These are phyloP conservation scores for Styela plicata DNA, from an alignment of 23 tunicate genomes.

Conservation along the genomic window DNA sequence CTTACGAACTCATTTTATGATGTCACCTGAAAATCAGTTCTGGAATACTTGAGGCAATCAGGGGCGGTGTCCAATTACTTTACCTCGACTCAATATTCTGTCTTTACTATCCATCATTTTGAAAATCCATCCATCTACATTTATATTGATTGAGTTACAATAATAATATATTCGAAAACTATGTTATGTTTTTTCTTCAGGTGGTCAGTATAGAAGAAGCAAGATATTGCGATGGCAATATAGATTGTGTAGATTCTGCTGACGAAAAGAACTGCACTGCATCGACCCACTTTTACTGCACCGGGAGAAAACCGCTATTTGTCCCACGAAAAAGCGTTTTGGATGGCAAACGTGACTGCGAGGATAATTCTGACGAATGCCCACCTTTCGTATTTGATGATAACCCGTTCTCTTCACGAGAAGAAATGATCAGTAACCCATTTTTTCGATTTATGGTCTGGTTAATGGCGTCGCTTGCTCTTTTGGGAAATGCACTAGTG, in stretches of 20 bases:
- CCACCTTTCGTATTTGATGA: slow-evolving; percentile 20
- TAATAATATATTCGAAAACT: neutral
- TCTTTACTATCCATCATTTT: neutral
- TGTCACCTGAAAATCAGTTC: no score
- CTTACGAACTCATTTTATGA: no score
- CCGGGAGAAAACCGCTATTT: slow-evolving; percentile 37
- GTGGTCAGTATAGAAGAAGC: slow-evolving; percentile 27
- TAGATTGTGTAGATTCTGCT: slow-evolving; percentile 36
- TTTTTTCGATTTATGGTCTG: slow-evolving; percentile 24
- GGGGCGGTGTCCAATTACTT: no score
- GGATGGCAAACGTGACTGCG: slow-evolving; percentile 42
- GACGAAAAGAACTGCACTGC: slow-evolving; percentile 42
- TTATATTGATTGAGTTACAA: neutral
- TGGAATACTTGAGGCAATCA: no score
- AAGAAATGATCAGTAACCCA: slow-evolving; percentile 18
- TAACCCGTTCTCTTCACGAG: slow-evolving; percentile 37
- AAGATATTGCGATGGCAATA: slow-evolving; percentile 21
- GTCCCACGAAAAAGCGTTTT: slow-evolving; percentile 20
- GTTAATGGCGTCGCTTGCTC: slow-evolving; percentile 34
- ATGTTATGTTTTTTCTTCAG: neutral
- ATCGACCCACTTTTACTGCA: slow-evolving; percentile 45
- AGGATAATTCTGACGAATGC: slow-evolving; percentile 42
- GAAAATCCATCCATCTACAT: neutral
- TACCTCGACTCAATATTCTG: no score
- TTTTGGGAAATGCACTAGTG: slow-evolving; percentile 21